Evolutionary conservation across 2,888 invertebrate species (phyloP), one percentile per base, ranked within the genome.

Genomic region (Brachyptera risi): DNA sequence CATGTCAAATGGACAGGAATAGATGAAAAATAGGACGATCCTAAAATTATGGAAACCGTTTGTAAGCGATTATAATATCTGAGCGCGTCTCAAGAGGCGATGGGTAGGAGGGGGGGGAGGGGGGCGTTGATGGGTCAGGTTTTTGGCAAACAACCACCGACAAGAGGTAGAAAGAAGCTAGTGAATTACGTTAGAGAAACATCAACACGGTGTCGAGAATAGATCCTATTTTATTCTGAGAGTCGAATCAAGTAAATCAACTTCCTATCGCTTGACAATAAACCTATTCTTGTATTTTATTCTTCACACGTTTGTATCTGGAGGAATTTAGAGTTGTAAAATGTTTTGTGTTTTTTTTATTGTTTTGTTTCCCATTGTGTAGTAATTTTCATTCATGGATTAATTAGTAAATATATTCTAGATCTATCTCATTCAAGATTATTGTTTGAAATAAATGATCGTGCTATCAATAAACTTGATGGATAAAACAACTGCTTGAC

Each of bases 11-110:
- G 23, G 47, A 47, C 47, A 47, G 47, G 47, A 47, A 47, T 47
- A 47, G 47, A 17, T 47, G 3, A 3, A 47, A 47, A 23, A 47
- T 47, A 47, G 23, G 21, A 4, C 23, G 24, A 21, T 47, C n/a
- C 47, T 47, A 47, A 54, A 54, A 54, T 37, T 54, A 54, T 54
- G 54, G 17, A 54, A 54, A 54, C 15, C 21, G 37, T 31, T 54
- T 54, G 54, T 54, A 54, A 54, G 23, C 54, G 37, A 54, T 54
- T 54, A 54, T 54, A 54, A 54, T 54, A 54, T 35, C 37, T 54
- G 31, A 37, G 35, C 35, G 54, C 21, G 35, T 17, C 24, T 13
- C 23, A 35, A 35, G 37, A 54, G 19, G 54, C 17, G 54, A 21
- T 54, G 54, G 11, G 35, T 17, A 9, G 17, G 54, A 7, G 54